phyloP scores from a whole-genome alignment of 2,797 vertebrate species.

The Pempheris klunzingeri region DNA sequence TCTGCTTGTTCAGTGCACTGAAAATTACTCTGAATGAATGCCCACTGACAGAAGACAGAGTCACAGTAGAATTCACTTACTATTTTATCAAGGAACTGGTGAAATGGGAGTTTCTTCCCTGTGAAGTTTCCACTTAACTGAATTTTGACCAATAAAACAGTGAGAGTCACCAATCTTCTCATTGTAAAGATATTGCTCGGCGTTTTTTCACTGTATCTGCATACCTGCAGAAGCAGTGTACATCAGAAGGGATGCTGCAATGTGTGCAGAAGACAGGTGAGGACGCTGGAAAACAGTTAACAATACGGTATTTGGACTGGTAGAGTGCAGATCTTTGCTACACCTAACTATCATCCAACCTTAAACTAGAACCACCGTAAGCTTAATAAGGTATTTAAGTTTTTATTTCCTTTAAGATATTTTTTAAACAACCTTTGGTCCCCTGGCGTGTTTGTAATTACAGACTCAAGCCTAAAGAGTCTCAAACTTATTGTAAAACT shows the following conservation, averaged over 20 bases:
- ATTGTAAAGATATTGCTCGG: not conserved
- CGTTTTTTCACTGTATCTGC: not conserved
- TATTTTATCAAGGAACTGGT: not conserved
- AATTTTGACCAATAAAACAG: not conserved
- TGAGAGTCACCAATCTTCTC: not conserved
- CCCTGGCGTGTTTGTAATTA: too few relatives aligned
- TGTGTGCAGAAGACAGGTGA: not conserved
- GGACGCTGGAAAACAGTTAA: too few relatives aligned
- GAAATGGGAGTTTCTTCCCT: too few relatives aligned
- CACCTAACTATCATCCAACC: too few relatives aligned
- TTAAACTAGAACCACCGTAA: too few relatives aligned
- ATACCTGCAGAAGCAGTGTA: not conserved
- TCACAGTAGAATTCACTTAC: not conserved
- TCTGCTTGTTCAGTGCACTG: not conserved
- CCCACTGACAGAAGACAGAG: not conserved
- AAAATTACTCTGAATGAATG: not conserved
- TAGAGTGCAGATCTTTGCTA: too few relatives aligned
- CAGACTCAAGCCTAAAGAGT: too few relatives aligned
- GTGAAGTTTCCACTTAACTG: not conserved
- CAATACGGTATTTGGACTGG: too few relatives aligned
- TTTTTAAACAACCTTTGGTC: too few relatives aligned
- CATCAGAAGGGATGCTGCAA: not conserved
- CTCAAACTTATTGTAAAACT: too few relatives aligned
- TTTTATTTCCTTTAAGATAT: too few relatives aligned
- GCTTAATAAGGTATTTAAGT: too few relatives aligned